A percentile compares a stretch with the other conserved stretches of the same genome.
These are phyloP conservation scores for Oxycera nigricornis DNA, from an alignment of 2,888 invertebrate species.

Conservation along the genomic window DNA sequence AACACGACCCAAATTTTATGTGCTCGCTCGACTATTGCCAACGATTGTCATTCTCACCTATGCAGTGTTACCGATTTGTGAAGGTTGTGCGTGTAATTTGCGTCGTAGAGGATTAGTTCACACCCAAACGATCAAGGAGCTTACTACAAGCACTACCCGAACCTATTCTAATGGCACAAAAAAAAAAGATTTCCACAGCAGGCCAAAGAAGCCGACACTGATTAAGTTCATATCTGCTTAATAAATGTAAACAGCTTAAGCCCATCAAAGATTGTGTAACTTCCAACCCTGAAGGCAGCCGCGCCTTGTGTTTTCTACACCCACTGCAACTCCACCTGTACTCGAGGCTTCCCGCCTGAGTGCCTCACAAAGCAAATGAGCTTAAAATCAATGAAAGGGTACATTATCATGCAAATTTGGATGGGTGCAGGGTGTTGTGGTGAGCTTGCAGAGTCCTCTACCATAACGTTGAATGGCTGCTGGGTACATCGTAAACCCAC, in stretches of 20 bases:
- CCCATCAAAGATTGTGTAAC: not conserved
- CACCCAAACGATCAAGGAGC: too few species aligned
- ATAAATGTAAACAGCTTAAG: too few species aligned
- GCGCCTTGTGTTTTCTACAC: not conserved
- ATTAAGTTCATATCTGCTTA: too few species aligned
- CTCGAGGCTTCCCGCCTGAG: not conserved
- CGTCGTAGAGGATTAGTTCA: too few species aligned
- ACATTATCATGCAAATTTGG: not conserved
- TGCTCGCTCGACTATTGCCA: not conserved
- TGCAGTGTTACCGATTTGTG: not conserved
- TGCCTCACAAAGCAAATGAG: not conserved
- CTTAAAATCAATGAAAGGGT: not conserved
- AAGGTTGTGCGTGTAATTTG: too few species aligned
- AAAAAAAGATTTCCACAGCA: too few species aligned
- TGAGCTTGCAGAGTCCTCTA: not conserved
- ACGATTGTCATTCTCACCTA: not conserved
- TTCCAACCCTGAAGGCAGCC: not conserved
- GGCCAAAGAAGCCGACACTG: too few species aligned
- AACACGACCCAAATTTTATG: conserved; percentile 31
- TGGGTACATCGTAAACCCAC: not conserved
- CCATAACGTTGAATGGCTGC: not conserved
- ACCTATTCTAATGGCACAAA: too few species aligned
- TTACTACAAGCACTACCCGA: too few species aligned
- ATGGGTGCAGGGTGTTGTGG: not conserved
- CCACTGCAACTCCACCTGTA: not conserved